phyloP scores from a whole-genome alignment of 92 coral and sea anemone genomes.

The Actinostola sp. region DNA sequence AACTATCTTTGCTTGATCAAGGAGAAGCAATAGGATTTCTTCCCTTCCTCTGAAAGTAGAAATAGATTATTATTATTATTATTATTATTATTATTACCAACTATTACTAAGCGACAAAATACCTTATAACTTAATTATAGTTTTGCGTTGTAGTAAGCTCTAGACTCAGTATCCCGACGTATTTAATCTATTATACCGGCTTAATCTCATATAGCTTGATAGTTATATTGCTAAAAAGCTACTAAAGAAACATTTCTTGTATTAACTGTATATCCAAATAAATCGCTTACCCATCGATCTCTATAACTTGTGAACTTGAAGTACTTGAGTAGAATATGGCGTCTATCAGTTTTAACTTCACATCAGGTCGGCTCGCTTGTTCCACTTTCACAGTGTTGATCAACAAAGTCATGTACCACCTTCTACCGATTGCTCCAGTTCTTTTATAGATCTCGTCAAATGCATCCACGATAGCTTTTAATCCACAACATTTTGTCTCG shows the following conservation, averaged over 20 bases:
- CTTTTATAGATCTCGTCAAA: slow-evolving; percentile 8
- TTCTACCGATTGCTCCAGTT: neutral
- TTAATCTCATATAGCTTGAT: too few species aligned
- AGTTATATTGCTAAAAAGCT: too few species aligned
- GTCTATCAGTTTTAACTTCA: slow-evolving; percentile 2
- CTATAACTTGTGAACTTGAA: neutral
- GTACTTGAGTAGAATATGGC: neutral
- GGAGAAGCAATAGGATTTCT: slow-evolving; percentile 11
- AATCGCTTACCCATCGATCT: slow-evolving; percentile 25
- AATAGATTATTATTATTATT: too few species aligned
- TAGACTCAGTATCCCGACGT: too few species aligned
- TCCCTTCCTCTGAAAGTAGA: slow-evolving; percentile 41
- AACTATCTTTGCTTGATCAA: slow-evolving; percentile 10
- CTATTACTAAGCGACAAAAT: neutral
- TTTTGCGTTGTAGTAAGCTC: too few species aligned
- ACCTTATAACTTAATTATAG: neutral
- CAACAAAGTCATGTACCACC: slow-evolving; percentile 17
- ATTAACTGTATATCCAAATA: too few species aligned
- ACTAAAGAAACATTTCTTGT: too few species aligned
- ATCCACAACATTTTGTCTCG: slow-evolving; percentile 11
- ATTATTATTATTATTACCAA: too few species aligned
- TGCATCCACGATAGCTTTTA: slow-evolving; percentile 41
- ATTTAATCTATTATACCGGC: too few species aligned
- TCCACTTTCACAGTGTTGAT: neutral
- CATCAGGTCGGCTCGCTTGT: slow-evolving; percentile 17